Conservation (phyloP, 2,113 vertebrate genomes). For the Python bivittatus region DNA sequence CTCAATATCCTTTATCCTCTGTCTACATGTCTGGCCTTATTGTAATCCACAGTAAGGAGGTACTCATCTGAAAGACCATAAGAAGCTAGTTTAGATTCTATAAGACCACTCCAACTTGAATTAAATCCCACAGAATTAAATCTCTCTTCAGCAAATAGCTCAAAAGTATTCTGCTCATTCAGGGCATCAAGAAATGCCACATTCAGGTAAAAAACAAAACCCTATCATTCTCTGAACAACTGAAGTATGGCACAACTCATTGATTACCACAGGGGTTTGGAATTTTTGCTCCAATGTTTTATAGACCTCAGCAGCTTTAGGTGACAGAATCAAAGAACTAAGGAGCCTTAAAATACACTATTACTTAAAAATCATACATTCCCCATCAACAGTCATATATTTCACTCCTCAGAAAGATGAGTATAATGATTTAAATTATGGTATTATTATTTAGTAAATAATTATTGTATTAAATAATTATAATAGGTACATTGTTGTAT, state of each 20-base stretch:
- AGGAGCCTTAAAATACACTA: not conserved
- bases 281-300: not conserved
- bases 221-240: not conserved
- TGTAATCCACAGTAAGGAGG: not conserved
- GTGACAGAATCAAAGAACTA: not conserved
- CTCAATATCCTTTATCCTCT: not conserved
- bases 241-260: not conserved
- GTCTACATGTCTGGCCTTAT: not conserved
- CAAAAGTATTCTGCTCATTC: not conserved
- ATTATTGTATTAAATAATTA: not conserved
- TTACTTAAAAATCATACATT: not conserved
- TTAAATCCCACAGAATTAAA: not conserved
- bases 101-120: not conserved
- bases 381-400: not conserved
- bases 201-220: not conserved
- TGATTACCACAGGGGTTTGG: not conserved
- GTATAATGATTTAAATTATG: not conserved
- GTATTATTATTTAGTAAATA: not conserved
- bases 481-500: not conserved
- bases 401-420: not conserved
- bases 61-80: not conserved
- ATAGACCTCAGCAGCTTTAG: not conserved
- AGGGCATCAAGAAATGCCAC: not conserved
- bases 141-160: not conserved
- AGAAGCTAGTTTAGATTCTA: not conserved